Percentiles rank a stretch among this genome's conserved stretches.
Evolutionary conservation across 2,113 vertebrate genomes (phyloP).

Genomic region (Alces alces): DNA sequence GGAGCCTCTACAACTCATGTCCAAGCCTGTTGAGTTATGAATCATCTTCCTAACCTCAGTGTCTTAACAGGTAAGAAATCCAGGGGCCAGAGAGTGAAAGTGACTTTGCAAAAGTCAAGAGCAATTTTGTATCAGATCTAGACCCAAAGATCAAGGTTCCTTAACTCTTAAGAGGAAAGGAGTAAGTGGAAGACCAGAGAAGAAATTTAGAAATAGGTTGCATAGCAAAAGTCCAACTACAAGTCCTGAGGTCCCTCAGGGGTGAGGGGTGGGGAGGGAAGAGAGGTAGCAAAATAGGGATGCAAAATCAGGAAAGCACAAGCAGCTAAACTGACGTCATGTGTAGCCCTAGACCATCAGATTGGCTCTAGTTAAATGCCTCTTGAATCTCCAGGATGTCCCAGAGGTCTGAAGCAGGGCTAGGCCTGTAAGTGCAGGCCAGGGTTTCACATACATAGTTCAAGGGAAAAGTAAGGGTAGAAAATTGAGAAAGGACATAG

Average conservation of each 20-base stretch:
- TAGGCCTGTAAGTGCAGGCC: background rate
- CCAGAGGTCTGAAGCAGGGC: background rate
- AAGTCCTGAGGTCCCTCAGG: background rate
- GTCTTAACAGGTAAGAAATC: constrained; percentile 31
- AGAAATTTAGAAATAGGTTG: constrained; percentile 10
- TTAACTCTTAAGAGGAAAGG: background rate
- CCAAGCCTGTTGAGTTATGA: constrained; percentile 6
- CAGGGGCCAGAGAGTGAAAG: background rate
- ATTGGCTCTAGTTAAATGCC: background rate
- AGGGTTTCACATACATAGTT: background rate
- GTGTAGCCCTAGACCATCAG: background rate
- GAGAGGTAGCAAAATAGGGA: background rate
- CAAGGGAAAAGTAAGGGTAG: background rate
- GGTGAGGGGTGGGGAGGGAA: background rate
- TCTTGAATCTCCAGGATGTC: background rate
- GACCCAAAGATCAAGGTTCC: background rate
- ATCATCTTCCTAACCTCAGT: background rate
- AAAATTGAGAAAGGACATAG: background rate
- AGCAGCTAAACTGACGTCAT: background rate
- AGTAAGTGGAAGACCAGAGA: background rate
- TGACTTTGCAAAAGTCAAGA: constrained; percentile 33
- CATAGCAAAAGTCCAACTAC: background rate
- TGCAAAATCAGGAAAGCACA: background rate
- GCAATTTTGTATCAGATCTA: background rate
- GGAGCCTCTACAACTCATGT: background rate